Base-by-base conservation (phyloP, 1,140 invertebrate genomes). In the Nasonia vitripennis region DNA sequence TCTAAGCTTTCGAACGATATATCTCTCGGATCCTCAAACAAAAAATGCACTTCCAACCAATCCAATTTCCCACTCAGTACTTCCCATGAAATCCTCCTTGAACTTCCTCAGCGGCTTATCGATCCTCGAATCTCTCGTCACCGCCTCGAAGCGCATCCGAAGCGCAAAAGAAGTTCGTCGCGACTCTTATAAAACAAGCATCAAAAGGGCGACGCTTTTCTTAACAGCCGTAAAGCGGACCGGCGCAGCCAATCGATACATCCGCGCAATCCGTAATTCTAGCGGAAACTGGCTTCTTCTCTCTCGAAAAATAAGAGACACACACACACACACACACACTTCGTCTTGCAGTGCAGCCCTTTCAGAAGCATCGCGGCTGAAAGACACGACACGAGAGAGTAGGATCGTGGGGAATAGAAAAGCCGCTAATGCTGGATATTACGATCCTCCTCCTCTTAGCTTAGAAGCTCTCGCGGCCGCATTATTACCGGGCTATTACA, bases 371-470 rank as follows among this genome's bases (percentile, higher is more conserved):
- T 37, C 34, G 10, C 3, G 0, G 10, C 4, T 31, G 17, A 75
- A 45, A 41, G 41, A 75, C 34, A 20, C 37, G 20, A 17, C 7
- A 7, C 41, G 9, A 7, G 41, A 45, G 41, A 7, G 5, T 1
- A 11, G 10, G 41, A 11, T 37, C 37, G 1, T 2, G 17, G 27
- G 27, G 17, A 79, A 37, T 79, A 67, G 48, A 79, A 79, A 79
- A 79, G 78, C 55, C 27, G 27, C 51, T 79, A 79, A 79, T 79
- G 78, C 51, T 14, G 78, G 78, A 79, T 77, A 77, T 77, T 23
- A 77, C 74, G 68, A n/a, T 10, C 11, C 74, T 37, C 11, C 74
- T 37, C 41, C 20, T n/a, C 20, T 75, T 45, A n/a, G 74, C 37
- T 34, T 45, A 34, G 74, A 73, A 34, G 68, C 68, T 34, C 68